Conservation (phyloP, 1,140 invertebrate genomes). For the Drosophila kurseongensis region DNA sequence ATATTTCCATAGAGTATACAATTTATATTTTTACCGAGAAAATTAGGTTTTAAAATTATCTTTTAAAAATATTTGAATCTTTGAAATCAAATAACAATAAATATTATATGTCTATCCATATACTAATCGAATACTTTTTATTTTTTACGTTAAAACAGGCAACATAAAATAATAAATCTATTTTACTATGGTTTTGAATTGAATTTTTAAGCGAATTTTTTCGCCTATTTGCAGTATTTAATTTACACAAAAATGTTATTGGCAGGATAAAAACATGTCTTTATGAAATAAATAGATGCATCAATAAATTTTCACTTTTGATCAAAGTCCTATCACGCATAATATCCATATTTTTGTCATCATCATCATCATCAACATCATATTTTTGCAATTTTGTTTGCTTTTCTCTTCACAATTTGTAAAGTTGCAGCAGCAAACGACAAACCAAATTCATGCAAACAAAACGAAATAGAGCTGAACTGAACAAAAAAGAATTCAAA, state of each 20-base stretch:
- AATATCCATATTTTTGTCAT: slow-evolving; percentile 43
- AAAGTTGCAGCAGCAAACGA: slow-evolving; percentile 66
- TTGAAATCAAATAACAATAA: too few species aligned
- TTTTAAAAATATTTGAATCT: too few species aligned
- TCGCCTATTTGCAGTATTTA: not conserved
- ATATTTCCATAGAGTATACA: too few species aligned
- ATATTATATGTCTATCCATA: too few species aligned
- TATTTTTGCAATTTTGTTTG: slow-evolving; percentile 72
- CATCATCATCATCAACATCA: slow-evolving; percentile 65
- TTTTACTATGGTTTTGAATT: too few species aligned
- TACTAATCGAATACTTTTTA: too few species aligned
- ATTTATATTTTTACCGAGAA: too few species aligned
- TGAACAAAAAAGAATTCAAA: slow-evolving; percentile 12
- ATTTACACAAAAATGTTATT: not conserved
- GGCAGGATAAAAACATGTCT: not conserved
- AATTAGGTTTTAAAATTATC: too few species aligned
- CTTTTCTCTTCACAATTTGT: slow-evolving; percentile 65
- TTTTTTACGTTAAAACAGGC: too few species aligned
- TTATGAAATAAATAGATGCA: slow-evolving; percentile 19
- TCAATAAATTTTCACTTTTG: slow-evolving; percentile 11
- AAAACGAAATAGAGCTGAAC: slow-evolving; percentile 31
- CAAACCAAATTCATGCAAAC: slow-evolving; percentile 42
- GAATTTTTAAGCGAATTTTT: not conserved
- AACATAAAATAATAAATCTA: too few species aligned
- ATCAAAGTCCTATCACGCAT: slow-evolving; percentile 6